A percentile compares a stretch with the other conserved stretches of the same genome.
These are phyloP conservation scores for Desmophyllum pertusum DNA, from an alignment of 92 coral and sea anemone species.

Conservation along the genomic window DNA sequence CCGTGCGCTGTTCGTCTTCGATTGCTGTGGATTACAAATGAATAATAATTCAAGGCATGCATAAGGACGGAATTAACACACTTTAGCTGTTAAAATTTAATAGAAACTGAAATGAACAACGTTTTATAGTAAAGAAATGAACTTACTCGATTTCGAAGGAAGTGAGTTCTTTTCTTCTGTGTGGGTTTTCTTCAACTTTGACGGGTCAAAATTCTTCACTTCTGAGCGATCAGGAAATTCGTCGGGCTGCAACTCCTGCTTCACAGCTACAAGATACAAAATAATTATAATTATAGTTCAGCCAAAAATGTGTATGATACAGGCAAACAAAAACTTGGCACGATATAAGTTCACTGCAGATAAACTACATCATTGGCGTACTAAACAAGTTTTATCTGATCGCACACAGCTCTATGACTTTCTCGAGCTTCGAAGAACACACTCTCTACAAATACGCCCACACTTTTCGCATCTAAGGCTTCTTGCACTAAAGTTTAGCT, in stretches of 20 bases:
- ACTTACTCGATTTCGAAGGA: slow-evolving; percentile 88
- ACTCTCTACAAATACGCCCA: background rate
- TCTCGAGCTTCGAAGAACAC: background rate
- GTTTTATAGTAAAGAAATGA: slow-evolving; percentile 2
- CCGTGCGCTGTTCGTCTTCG: slow-evolving; percentile 92
- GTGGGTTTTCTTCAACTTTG: slow-evolving; percentile 80
- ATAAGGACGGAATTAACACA: background rate
- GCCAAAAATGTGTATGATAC: background rate
- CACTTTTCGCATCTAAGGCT: background rate
- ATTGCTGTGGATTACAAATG: slow-evolving; percentile 64
- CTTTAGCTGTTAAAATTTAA: background rate
- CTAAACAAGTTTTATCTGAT: background rate
- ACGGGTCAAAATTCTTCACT: slow-evolving; percentile 72
- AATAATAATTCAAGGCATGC: slow-evolving; percentile 16
- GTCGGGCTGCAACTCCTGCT: slow-evolving; percentile 87
- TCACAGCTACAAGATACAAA: slow-evolving; percentile 59
- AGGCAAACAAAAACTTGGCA: background rate
- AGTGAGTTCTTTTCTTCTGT: slow-evolving; percentile 90
- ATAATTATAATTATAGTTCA: background rate
- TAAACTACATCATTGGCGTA: background rate
- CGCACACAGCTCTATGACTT: background rate
- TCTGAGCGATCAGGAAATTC: slow-evolving; percentile 88
- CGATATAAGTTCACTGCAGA: background rate
- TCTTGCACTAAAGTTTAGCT: background rate
- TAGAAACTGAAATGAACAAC: slow-evolving; percentile 35